phyloP scores from a whole-genome alignment of 2,888 invertebrate species.

The Chrysolina oricalcia region DNA sequence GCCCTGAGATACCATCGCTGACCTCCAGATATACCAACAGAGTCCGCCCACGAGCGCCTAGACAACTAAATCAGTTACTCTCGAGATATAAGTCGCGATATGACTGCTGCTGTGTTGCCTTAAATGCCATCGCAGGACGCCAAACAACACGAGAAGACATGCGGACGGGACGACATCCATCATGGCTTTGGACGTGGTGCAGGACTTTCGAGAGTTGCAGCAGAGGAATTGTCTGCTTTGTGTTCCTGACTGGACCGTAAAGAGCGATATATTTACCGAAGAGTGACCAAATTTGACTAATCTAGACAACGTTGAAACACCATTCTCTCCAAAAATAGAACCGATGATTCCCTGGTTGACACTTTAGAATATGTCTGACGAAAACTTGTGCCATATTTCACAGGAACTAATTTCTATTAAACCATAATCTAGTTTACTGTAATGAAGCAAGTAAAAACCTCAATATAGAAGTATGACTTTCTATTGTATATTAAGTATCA shows the following conservation, averaged over 20 bases:
- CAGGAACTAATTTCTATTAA: too few relatives aligned
- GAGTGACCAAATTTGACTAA: too few relatives aligned
- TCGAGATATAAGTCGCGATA: conserved; percentile 56
- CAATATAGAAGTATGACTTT: too few relatives aligned
- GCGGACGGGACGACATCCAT: conserved; percentile 45
- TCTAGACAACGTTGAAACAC: too few relatives aligned
- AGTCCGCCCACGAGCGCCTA: conserved; percentile 71
- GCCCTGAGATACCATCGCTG: conserved; percentile 56
- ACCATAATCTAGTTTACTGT: too few relatives aligned
- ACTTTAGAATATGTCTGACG: too few relatives aligned
- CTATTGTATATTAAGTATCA: too few relatives aligned
- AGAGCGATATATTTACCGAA: too few relatives aligned
- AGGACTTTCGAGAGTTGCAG: not conserved
- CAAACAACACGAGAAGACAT: conserved; percentile 48
- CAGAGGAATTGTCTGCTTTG: not conserved
- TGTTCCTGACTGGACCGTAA: not conserved
- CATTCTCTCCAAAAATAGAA: too few relatives aligned
- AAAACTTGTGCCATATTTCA: too few relatives aligned
- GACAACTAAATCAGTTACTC: conserved; percentile 72
- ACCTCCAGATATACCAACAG: conserved; percentile 67
- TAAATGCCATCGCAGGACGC: conserved; percentile 63
- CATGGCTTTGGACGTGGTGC: conserved; percentile 30
- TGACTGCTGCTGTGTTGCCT: conserved; percentile 55
- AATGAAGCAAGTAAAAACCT: too few relatives aligned
- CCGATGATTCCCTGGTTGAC: too few relatives aligned